Conservation (phyloP, 2,113 vertebrate species). For the Oophaga pumilio region DNA sequence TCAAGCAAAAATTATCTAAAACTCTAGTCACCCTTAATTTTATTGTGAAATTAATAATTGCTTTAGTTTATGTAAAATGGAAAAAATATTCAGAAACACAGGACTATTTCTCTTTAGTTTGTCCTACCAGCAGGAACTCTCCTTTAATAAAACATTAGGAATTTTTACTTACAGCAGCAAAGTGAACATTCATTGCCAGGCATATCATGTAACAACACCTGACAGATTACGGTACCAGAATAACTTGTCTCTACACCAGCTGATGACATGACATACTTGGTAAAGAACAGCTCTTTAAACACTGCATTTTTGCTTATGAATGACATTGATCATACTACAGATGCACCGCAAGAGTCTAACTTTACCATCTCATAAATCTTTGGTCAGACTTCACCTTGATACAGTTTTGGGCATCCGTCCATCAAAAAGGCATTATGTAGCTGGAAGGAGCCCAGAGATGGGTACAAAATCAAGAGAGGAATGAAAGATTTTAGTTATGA, state of each 20-base stretch:
- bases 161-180: background rate
- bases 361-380: constrained; percentile 29
- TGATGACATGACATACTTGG: background rate
- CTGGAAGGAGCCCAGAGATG: constrained; percentile 35
- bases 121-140: background rate
- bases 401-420: constrained; percentile 41
- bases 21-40: too few species aligned
- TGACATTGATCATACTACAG: constrained; percentile 35
- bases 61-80: too few species aligned
- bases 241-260: background rate
- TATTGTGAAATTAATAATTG: too few species aligned
- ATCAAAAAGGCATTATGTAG: constrained; percentile 42
- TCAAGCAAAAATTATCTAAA: too few species aligned
- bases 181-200: background rate
- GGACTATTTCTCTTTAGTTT: background rate
- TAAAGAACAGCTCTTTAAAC: background rate
- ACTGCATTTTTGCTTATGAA: constrained; percentile 19
- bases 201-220: background rate
- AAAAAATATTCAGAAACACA: too few species aligned
- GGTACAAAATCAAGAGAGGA: constrained; percentile 31
- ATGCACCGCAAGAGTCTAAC: constrained; percentile 10
- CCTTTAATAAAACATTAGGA: background rate
- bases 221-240: background rate
- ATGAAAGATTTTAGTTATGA: constrained; percentile 44
- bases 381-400: constrained; percentile 44